These are phyloP conservation scores for Spheniscus humboldti DNA, from an alignment of 2,797 vertebrate species.

Conservation along the genomic window DNA sequence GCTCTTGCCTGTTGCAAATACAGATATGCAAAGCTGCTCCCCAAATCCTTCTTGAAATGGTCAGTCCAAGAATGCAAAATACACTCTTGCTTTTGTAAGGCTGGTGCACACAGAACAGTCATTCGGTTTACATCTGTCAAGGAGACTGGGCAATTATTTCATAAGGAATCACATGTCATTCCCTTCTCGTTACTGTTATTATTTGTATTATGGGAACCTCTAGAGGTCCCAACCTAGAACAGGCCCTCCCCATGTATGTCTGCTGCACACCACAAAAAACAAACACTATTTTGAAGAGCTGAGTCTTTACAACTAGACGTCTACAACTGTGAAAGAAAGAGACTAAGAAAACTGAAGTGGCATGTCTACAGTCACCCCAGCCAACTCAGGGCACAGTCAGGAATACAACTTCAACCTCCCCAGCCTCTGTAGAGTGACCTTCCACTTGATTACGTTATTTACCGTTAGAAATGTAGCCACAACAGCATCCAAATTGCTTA, in stretches of 20 bases:
- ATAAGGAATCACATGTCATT: neutral
- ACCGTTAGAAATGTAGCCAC: neutral
- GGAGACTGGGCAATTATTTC: neutral
- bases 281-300: neutral
- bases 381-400: neutral
- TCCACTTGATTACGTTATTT: neutral
- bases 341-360: neutral
- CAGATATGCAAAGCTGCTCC: neutral
- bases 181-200: neutral
- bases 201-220: conserved; percentile 42
- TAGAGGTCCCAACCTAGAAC: conserved; percentile 24
- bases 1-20: neutral
- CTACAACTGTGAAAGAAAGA: neutral
- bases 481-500: neutral
- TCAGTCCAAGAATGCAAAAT: neutral
- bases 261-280: neutral
- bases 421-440: neutral
- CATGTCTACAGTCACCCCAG: neutral
- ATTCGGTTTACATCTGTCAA: neutral
- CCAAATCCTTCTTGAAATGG: neutral
- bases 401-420: neutral
- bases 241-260: neutral
- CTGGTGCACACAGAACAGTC: neutral
- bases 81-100: neutral
- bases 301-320: neutral